Evolutionary conservation across 2,113 vertebrate species (phyloP).

Genomic region (Ammospiza caudacuta): DNA sequence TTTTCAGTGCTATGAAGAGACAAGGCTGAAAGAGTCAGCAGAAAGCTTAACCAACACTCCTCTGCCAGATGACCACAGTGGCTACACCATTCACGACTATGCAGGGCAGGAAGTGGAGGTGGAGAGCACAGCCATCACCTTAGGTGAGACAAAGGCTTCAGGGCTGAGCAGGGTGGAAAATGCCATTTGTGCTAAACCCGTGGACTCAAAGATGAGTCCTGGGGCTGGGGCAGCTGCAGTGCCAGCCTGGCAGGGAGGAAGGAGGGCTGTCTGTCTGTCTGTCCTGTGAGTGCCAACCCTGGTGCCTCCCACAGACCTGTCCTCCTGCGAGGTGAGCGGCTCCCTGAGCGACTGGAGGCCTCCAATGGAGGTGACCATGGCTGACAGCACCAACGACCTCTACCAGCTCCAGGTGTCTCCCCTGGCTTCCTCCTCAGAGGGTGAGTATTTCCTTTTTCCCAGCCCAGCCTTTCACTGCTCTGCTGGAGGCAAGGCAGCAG

Average conservation of each 20-base stretch:
- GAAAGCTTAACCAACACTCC: constrained; percentile 76
- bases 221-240: not conserved
- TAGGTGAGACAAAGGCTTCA: constrained; percentile 70
- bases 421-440: constrained; percentile 71
- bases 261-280: not conserved
- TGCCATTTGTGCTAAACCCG: not conserved
- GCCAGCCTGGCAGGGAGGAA: not conserved
- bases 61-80: constrained; percentile 72
- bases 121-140: constrained; percentile 73
- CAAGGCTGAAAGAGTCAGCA: constrained; percentile 65
- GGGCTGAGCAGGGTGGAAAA: not conserved
- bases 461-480: not conserved
- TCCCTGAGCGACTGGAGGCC: constrained; percentile 62
- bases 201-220: not conserved
- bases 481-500: not conserved
- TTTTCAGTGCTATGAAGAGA: constrained; percentile 52
- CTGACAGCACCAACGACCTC: constrained; percentile 79
- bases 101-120: constrained; percentile 79
- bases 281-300: not conserved
- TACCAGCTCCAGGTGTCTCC: constrained; percentile 82
- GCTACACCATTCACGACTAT: constrained; percentile 61
- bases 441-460: constrained; percentile 25
- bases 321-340: constrained; percentile 47
- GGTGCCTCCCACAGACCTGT: constrained; percentile 50
- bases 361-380: constrained; percentile 51